These are phyloP conservation scores for Planiliza haematocheilus DNA, from an alignment of 2,113 vertebrate species.

Conservation along the genomic window DNA sequence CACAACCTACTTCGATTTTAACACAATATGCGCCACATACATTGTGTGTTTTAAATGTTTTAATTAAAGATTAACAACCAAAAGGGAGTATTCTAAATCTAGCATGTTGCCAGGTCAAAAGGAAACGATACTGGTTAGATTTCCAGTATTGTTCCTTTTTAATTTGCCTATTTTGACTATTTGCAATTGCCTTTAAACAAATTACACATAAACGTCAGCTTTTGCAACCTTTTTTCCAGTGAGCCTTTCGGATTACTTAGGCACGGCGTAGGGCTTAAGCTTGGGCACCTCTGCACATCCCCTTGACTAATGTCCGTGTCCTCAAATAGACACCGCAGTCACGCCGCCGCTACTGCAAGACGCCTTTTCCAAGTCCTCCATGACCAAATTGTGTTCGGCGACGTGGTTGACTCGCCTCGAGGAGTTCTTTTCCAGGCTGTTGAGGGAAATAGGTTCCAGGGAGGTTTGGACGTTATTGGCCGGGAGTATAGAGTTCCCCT, in stretches of 20 bases:
- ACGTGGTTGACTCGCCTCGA: constrained; percentile 71
- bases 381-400: constrained; percentile 82
- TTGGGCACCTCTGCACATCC: constrained; percentile 16
- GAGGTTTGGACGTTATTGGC: constrained; percentile 70
- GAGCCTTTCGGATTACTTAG: background rate
- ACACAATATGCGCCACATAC: constrained; percentile 8
- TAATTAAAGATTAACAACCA: constrained; percentile 6
- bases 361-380: constrained; percentile 84
- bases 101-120: background rate
- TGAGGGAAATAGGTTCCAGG: constrained; percentile 81
- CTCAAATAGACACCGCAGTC: constrained; percentile 79
- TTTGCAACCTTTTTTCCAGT: background rate
- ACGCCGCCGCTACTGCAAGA: constrained; percentile 75
- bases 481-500: constrained; percentile 82
- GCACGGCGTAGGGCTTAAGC: background rate
- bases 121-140: background rate
- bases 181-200: background rate
- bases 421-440: constrained; percentile 76
- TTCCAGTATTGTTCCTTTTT: background rate
- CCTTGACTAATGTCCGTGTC: background rate
- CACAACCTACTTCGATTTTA: background rate
- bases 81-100: background rate
- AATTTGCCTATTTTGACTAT: background rate
- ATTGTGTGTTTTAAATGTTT: constrained; percentile 2
- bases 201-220: background rate